Base-by-base conservation (phyloP, 1,140 invertebrate genomes). In the Lepidurus arcticus region DNA sequence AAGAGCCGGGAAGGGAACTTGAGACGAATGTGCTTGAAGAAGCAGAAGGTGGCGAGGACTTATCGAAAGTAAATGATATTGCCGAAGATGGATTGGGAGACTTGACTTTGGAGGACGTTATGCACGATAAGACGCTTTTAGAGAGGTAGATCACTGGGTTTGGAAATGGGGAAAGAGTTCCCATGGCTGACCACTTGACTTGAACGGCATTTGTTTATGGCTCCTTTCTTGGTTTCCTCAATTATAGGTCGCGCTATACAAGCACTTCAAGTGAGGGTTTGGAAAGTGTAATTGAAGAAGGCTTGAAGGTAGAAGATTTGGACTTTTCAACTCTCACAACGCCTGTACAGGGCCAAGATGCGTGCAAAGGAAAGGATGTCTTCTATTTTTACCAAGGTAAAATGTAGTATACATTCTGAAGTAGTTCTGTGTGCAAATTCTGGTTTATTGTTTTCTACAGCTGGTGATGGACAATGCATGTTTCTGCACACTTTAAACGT, bases 401-500 rank as follows among this genome's bases (percentile, higher is more conserved):
- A 87, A 1, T 13, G 1, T n/a, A 34, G 10, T 24, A 74, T 9
- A 26, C 1, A 53, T 13, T 11, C 6, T 4, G 13, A 7, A n/a
- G 24, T 8, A n/a, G 13, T n/a, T 73, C 73, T 26, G 24, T 78
- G 44, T 13, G n/a, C 26, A 65, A 11, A 26, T 73, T 73, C 74
- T 11, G 6, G 75, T 76, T 26, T 80, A 47, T 79, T 82, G 81
- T 81, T 81, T 80, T 81, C 87, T 87, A 65, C 81, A 93, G 93
- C 92, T 78, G 87, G 88, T 45, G 94, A 97, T 87, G 96, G 96
- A 0, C 95, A 97, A 84, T 92, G 96, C 83, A 90, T 98, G 42
- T 99, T 95, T 85, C 85, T 98, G 74, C 93, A 98, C 86, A 91
- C 93, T 5, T 84, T 98, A 80, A 98, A 98, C 86, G 90, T 94